A percentile compares a stretch with the other conserved stretches of the same genome.
Conservation (phyloP, 2,888 invertebrate genomes). For the Ormyrus labotus region DNA sequence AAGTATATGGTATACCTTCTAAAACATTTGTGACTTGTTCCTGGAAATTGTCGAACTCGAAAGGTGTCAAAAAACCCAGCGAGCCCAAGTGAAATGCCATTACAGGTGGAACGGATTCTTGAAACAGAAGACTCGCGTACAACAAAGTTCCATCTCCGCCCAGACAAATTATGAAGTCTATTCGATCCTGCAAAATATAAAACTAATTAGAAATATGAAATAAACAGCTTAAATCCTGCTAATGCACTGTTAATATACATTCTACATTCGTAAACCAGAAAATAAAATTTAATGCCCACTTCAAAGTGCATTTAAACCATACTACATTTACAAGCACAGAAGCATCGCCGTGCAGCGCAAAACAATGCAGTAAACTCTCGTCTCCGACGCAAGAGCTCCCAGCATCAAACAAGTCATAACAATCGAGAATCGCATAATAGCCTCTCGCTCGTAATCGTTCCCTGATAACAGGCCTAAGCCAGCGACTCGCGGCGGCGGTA, state of each 20-base stretch:
- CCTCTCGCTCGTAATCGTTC: slow-evolving; percentile 10
- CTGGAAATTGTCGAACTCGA: slow-evolving; percentile 95
- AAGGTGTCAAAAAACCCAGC: slow-evolving; percentile 96
- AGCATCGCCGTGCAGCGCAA: too few relatives aligned
- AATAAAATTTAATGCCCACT: too few relatives aligned
- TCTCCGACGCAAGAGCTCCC: too few relatives aligned
- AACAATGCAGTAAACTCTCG: too few relatives aligned
- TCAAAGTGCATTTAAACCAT: too few relatives aligned
- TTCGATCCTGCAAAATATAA: slow-evolving; percentile 83
- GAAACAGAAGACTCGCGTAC: slow-evolving; percentile 95
- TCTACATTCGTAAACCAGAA: too few relatives aligned
- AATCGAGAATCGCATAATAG: neutral
- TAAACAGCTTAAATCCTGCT: too few relatives aligned
- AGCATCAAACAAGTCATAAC: too few relatives aligned
- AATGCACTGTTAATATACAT: too few relatives aligned
- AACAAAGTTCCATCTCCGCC: slow-evolving; percentile 98
- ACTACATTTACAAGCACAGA: too few relatives aligned
- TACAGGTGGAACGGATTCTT: slow-evolving; percentile 97
- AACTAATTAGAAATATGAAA: neutral
- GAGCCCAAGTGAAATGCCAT: slow-evolving; percentile 99
- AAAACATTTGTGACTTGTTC: slow-evolving; percentile 95
- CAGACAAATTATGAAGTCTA: slow-evolving; percentile 96
- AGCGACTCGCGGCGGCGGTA: too few relatives aligned
- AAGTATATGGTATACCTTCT: slow-evolving; percentile 82
- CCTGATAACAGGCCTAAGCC: too few relatives aligned